These are phyloP conservation scores for Sthenelais limicola DNA, from an alignment of 2,888 invertebrate genomes.

Conservation along the genomic window DNA sequence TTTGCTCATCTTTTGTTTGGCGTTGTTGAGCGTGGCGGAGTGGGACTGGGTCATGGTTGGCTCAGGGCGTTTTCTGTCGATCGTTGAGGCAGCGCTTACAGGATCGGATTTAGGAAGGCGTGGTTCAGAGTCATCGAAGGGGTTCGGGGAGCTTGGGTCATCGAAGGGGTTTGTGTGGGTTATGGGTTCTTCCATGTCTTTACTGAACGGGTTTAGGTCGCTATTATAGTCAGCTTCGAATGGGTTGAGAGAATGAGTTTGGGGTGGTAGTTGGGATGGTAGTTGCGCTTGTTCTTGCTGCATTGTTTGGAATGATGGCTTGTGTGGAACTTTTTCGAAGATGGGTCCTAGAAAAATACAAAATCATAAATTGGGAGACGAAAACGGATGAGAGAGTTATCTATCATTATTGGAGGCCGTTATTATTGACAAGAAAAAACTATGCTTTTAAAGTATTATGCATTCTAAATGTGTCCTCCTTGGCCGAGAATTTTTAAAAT, in stretches of 20 bases:
- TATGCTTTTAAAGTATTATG: too few relatives aligned
- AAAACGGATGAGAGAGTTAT: too few relatives aligned
- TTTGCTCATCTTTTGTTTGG: not conserved
- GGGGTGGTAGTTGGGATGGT: too few relatives aligned
- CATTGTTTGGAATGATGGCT: too few relatives aligned
- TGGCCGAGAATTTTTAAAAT: too few relatives aligned
- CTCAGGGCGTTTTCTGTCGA: constrained; percentile 28
- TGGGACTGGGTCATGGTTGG: constrained; percentile 25
- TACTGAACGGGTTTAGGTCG: constrained; percentile 20
- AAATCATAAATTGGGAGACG: too few relatives aligned
- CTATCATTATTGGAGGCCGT: too few relatives aligned
- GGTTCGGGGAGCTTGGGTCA: constrained; percentile 30
- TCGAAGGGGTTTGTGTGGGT: constrained; percentile 37
- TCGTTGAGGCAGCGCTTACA: constrained; percentile 15
- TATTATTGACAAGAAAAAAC: too few relatives aligned
- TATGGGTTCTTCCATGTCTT: constrained; percentile 2
- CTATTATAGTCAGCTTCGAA: not conserved
- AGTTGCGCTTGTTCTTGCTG: too few relatives aligned
- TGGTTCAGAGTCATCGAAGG: constrained; percentile 40
- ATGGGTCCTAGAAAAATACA: too few relatives aligned
- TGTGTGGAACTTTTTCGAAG: too few relatives aligned
- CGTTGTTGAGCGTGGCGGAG: constrained; percentile 18
- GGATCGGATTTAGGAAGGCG: constrained; percentile 23
- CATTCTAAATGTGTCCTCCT: too few relatives aligned
- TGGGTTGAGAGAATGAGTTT: constrained; percentile 22